Evolutionary conservation across 2,888 invertebrate genomes (phyloP), one percentile per base, ranked within the genome.

Genomic region (Congeria kusceri): DNA sequence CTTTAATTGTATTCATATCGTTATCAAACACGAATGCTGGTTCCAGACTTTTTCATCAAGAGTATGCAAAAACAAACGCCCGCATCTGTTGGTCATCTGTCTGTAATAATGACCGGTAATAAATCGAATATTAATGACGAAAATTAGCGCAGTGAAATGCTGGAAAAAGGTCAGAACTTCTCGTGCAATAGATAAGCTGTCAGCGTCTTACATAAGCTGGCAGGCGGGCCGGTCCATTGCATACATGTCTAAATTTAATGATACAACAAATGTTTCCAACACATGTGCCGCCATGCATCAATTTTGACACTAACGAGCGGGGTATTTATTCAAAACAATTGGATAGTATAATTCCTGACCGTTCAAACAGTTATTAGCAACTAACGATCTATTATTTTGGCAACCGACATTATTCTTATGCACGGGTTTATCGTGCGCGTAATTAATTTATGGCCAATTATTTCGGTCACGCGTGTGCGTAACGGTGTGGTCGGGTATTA

Each of bases 241-340:
- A 76, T 70, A 76, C 70, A 76, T 65, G 53, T 1, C 9, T 11
- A 53, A 53, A 11, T 23, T 53, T 69, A 76, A 70, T 65, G 64
- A 70, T 4, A 15, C 28, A 23, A 59, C 13, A 39, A 39, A 39
- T 39, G 39, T 39, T 39, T 39, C 39, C 39, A 39, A 15, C 39
- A 65, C 70, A 70, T 76, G 57, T 70, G 76, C 65, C 70, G 64
- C 28, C 61, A 25, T 23, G 47, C 32, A 62, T 47, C 29, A 46
- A 20, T n/a, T 18, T 62, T 76, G 76, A 76, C 76, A 58, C 70
- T 76, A 76, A 76, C 70, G 65, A 76, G 28, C 28, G 20, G 1
- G 53, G 11, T 23, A 53, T 53, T 53, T 23, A 53, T 53, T 15
- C 61, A 46, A 76, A 76, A 66, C 66, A 65, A 76, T 76, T 76